phyloP scores from a whole-genome alignment of 2,797 vertebrate genomes.

The Sylvia borin region DNA sequence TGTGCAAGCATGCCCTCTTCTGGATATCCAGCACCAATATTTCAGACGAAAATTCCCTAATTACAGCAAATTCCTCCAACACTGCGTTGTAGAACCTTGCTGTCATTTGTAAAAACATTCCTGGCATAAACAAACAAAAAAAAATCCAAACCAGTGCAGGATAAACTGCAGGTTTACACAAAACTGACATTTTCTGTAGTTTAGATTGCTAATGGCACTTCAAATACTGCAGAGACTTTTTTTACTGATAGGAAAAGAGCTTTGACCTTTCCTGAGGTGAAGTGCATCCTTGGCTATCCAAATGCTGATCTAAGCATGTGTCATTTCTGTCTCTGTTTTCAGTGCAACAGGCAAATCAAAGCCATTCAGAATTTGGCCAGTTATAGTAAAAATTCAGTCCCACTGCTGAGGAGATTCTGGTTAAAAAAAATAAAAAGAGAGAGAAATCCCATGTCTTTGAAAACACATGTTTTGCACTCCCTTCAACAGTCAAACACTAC shows the following conservation, averaged over 20 bases:
- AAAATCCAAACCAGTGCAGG: neutral
- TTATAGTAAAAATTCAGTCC: neutral
- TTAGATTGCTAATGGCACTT: neutral
- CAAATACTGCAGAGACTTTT: neutral
- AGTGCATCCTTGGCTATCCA: neutral
- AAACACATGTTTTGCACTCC: accelerated
- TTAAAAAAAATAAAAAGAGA: neutral
- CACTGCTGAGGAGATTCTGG: neutral
- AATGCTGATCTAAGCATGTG: neutral
- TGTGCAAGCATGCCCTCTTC: conserved; percentile 78
- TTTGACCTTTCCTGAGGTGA: neutral
- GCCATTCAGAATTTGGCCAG: neutral
- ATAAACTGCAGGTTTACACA: neutral
- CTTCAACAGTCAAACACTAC: neutral
- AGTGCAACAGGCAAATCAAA: neutral
- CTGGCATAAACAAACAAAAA: neutral
- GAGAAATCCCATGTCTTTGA: neutral
- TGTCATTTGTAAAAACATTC: neutral
- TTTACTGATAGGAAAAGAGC: neutral
- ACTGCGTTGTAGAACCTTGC: neutral
- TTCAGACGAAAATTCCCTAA: neutral
- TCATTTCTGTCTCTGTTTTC: neutral
- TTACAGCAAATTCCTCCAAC: neutral
- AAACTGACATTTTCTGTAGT: neutral
- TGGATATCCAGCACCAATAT: conserved; percentile 33